Percentiles rank a stretch among this genome's conserved stretches.
Conservation (phyloP, 2,113 vertebrate species). For the Scartelaos histophorus region DNA sequence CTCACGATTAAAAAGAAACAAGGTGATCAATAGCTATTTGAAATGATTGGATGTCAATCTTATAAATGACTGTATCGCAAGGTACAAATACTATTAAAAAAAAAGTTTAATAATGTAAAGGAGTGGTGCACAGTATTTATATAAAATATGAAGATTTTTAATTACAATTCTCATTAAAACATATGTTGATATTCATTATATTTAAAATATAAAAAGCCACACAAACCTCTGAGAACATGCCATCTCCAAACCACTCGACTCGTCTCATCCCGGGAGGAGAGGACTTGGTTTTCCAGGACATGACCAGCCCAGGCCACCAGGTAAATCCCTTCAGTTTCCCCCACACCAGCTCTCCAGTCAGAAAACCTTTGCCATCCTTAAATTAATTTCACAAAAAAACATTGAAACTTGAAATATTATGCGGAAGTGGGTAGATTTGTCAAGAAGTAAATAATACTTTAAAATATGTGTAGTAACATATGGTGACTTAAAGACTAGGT, state of each 20-base stretch:
- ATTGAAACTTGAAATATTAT: not conserved
- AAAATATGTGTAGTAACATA: not conserved
- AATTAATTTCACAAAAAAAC: not conserved
- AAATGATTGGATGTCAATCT: not conserved
- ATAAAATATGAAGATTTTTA: not conserved
- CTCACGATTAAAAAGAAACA: not conserved
- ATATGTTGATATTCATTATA: not conserved
- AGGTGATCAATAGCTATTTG: not conserved
- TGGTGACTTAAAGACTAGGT: not conserved
- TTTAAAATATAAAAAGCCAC: not conserved
- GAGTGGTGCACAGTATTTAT: too few species aligned
- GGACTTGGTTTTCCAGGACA: constrained; percentile 82
- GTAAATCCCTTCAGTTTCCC: constrained; percentile 91
- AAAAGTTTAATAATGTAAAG: too few species aligned
- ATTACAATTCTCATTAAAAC: not conserved
- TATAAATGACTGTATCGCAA: not conserved
- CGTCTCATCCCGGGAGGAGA: constrained; percentile 78
- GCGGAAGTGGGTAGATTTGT: not conserved
- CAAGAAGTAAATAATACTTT: too few species aligned
- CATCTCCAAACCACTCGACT: constrained; percentile 95
- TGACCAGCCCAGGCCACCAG: constrained; percentile 91
- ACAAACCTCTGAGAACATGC: constrained; percentile 92
- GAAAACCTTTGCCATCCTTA: constrained; percentile 89
- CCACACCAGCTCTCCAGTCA: constrained; percentile 87
- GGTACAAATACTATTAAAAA: too few species aligned